phyloP scores from a whole-genome alignment of 2,113 vertebrate genomes.

The Climacteris rufus region DNA sequence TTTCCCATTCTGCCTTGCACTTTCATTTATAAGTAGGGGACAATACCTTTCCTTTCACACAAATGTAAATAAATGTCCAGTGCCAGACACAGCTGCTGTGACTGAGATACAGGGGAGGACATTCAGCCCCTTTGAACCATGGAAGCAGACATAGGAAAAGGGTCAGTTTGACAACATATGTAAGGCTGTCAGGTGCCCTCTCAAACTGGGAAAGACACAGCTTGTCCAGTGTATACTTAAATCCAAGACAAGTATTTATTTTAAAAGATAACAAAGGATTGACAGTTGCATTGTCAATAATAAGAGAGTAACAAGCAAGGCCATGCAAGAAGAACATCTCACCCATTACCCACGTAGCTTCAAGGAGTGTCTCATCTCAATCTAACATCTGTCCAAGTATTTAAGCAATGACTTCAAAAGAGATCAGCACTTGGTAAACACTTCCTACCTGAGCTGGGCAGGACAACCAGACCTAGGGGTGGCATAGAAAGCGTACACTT shows the following conservation, averaged over 20 bases:
- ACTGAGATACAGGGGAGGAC: background rate
- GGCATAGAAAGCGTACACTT: background rate
- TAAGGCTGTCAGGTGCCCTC: background rate
- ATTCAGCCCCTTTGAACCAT: background rate
- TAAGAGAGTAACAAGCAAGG: background rate
- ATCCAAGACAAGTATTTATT: constrained; percentile 20
- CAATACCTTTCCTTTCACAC: background rate
- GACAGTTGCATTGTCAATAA: background rate
- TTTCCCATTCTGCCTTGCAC: background rate
- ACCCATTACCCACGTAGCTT: background rate
- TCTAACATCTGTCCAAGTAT: background rate
- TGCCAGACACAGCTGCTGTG: background rate
- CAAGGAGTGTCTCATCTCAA: background rate
- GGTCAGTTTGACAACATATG: background rate
- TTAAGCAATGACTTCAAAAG: background rate
- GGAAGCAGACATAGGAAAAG: background rate
- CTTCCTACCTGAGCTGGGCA: background rate
- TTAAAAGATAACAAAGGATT: constrained; percentile 13
- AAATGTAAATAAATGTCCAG: background rate
- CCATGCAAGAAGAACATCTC: background rate
- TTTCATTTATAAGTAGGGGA: background rate
- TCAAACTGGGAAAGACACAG: background rate
- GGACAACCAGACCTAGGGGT: background rate
- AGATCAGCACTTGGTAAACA: background rate
- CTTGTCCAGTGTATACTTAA: background rate